Conservation (phyloP, 2,113 vertebrate genomes). For the Gallinago media region DNA sequence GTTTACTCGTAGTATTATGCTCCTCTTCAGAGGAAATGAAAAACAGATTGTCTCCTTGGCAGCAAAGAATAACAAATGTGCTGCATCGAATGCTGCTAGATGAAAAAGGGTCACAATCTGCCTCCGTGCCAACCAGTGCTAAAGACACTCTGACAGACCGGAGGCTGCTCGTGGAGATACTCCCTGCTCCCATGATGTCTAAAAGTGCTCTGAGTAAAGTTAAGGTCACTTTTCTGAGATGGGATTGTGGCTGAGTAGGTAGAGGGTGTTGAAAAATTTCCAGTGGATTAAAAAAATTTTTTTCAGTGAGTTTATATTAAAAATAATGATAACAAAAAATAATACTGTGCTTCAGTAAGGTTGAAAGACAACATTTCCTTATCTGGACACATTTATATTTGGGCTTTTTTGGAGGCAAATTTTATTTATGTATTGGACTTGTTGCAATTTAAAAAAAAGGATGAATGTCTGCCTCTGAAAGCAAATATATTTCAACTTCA, state of each 20-base stretch:
- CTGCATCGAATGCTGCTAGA: constrained; percentile 52
- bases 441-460: background rate
- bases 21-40: constrained; percentile 76
- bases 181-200: background rate
- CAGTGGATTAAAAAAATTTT: background rate
- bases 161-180: background rate
- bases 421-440: background rate
- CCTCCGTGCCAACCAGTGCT: constrained; percentile 10
- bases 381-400: background rate
- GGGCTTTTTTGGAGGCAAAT: background rate
- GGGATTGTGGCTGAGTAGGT: background rate
- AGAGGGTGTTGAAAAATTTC: background rate
- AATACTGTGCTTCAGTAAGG: background rate
- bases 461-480: background rate
- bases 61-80: constrained; percentile 68
- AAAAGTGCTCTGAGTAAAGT: constrained; percentile 45
- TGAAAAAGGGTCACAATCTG: constrained; percentile 55
- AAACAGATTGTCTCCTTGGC: constrained; percentile 77
- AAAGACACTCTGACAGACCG: constrained; percentile 42
- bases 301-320: background rate
- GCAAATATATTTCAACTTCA: background rate
- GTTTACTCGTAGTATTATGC: constrained; percentile 67
- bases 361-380: background rate
- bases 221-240: background rate
- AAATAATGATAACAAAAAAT: background rate